Evolutionary conservation across 2,888 invertebrate genomes (phyloP), one percentile per base, ranked within the genome.

Genomic region (Caenorhabditis sulstoni): DNA sequence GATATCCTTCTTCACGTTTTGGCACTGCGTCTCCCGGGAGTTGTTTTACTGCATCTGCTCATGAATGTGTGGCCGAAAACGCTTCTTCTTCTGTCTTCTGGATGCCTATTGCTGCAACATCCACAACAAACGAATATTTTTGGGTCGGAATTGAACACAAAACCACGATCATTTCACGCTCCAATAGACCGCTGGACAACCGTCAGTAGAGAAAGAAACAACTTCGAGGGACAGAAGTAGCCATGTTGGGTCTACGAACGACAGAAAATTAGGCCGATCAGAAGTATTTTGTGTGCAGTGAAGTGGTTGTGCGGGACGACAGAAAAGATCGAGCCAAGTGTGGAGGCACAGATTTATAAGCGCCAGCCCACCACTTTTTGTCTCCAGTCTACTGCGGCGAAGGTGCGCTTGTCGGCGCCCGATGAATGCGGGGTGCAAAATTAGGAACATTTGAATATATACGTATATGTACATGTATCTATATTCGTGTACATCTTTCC

Each of bases 401-500:
- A 55, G 47, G 64, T 62, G 64, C 29, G 29, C 29, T 41, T 11
- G 73, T 58, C n/a, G 45, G 47, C 45, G 52, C 5, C 44, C 5
- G 18, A 22, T 52, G 22, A 44, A 44, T 14, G 35, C 39, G 35
- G 39, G 58, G 41, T 49, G 50, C 23, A 49, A 41, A 57, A 64
- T 73, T 58, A 58, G 41, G 62, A 58, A 37, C 29, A 41, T 41
- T 41, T 41, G 41, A 41, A 41, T 50, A 49, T 14, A 23, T 41
- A 71, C 57, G 73, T 53, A 68, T 68, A 49, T 68, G 59, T 52
- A 39, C 47, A 64, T 53, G 47, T 71, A 71, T 71, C 55, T 64
- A 49, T 71, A 62, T 73, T 50, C 57, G 50, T 64, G 73, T 58
- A 58, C 73, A 73, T 73, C 64, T 41, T 73, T 37, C 64, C 73